Percentiles rank a stretch among this genome's conserved stretches.
Conservation (phyloP, 2,113 vertebrate species). For the Mixornis gularis region DNA sequence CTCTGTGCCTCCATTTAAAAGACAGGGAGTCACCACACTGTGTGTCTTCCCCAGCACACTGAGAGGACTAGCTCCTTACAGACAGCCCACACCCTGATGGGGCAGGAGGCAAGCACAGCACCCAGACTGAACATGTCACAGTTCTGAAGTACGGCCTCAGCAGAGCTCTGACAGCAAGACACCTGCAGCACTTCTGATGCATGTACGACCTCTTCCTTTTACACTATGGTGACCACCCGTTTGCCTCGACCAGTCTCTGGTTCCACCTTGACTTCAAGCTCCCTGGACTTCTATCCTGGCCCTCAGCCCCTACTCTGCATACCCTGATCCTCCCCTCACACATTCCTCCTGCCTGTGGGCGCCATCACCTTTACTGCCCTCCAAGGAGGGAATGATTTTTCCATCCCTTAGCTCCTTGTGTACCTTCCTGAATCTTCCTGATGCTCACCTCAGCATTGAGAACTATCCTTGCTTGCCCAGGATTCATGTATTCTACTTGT, state of each 20-base stretch:
- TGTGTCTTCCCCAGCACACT: neutral
- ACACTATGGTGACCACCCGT: neutral
- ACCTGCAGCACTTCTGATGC: accelerated
- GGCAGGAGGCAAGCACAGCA: accelerated
- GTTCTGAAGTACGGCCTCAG: accelerated
- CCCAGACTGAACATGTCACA: neutral
- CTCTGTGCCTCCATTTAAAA: neutral
- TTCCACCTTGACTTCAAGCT: neutral
- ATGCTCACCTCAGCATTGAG: neutral
- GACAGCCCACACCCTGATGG: neutral
- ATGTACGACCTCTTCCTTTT: neutral
- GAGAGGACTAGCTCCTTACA: neutral
- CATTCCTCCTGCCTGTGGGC: neutral
- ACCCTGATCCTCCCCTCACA: neutral
- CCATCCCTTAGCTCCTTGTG: neutral
- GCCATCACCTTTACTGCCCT: neutral
- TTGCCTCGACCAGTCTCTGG: accelerated
- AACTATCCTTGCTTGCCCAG: neutral
- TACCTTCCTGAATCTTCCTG: neutral
- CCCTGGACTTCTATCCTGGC: neutral
- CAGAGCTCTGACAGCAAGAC: neutral
- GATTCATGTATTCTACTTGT: neutral
- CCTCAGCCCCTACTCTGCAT: neutral
- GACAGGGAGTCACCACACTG: neutral
- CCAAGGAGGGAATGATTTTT: neutral